Evolutionary conservation across 2,797 vertebrate species (phyloP), one percentile per base, ranked within the genome.

Genomic region (Sebastes baramenuke): DNA sequence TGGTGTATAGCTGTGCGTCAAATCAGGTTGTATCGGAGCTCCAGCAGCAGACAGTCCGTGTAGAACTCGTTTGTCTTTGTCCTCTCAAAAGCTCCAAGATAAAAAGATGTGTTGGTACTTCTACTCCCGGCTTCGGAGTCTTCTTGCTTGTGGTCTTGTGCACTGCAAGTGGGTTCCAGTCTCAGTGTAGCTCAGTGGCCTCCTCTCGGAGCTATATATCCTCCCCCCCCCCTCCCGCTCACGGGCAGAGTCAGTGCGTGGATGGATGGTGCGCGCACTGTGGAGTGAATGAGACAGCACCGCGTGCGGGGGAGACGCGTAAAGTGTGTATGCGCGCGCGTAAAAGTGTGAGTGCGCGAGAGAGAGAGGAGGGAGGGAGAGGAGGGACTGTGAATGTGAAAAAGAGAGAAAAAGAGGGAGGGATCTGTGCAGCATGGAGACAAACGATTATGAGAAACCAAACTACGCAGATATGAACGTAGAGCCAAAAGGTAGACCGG

Each of bases 51-150:
- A 91, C 90, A 89, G 89, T 93, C 92, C 91, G 84, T 62, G 83
- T 62, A 32, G 76, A 90, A 88, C 38, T 42, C 38, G 38, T 56
- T 89, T 77, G 86, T 87, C 89, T 93, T 18, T 80, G 20, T 88
- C 87, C 84, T 77, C 61, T 89, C 90, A 86, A 86, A 77, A 88
- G 94, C 95, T 95, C 93, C 93, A 90, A 73, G 83, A 88, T 82
- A 71, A 87, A 89, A 55, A 42, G 16, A 58, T 12, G 36, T 91
- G 95, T 96, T 96, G 96, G 96, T 96, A 96, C 93, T 96, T 96
- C 94, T 96, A 96, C 96, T 96, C 96, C 94, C 96, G 96, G 96
- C 96, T 96, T 96, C 96, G 95, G 96, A 96, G 95, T 96, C 95
- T 95, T 94, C 95, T 93, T 94, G 96, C 95, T 95, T 95, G 95